These are phyloP conservation scores for Harpagus bidentatus DNA, from an alignment of 2,113 vertebrate genomes.

Conservation along the genomic window DNA sequence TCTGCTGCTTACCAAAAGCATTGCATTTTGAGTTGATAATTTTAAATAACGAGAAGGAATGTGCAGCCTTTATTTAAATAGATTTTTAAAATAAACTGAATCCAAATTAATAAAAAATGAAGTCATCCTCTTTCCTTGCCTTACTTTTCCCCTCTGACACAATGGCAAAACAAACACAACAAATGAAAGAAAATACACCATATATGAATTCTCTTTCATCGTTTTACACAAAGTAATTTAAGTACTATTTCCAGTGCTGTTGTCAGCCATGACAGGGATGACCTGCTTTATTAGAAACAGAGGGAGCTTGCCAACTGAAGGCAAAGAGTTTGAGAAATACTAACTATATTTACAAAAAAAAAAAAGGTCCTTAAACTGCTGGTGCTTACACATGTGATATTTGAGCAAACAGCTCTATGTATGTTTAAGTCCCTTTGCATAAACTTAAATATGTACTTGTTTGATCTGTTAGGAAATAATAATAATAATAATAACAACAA, in stretches of 20 bases:
- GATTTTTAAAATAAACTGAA: neutral
- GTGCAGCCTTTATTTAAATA: neutral
- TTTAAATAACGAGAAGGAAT: neutral
- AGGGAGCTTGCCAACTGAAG: neutral
- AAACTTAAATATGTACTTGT: neutral
- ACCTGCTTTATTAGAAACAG: neutral
- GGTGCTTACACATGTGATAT: neutral
- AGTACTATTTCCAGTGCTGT: neutral
- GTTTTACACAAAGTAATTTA: neutral
- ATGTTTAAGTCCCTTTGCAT: neutral
- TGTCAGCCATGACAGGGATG: neutral
- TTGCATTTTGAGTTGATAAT: neutral
- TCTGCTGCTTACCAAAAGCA: neutral
- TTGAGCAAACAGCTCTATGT: neutral
- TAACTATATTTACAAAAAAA: neutral
- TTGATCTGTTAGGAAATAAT: neutral
- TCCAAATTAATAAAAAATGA: neutral
- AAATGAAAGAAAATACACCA: neutral
- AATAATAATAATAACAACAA: neutral
- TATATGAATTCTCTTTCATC: neutral
- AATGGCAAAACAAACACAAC: neutral
- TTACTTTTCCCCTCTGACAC: neutral
- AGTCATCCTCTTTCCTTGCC: neutral
- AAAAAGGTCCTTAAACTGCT: neutral
- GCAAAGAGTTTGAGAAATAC: neutral